A percentile compares a stretch with the other conserved stretches of the same genome.
phyloP scores from a whole-genome alignment of 1,140 invertebrate genomes.

The Episyrphus balteatus region DNA sequence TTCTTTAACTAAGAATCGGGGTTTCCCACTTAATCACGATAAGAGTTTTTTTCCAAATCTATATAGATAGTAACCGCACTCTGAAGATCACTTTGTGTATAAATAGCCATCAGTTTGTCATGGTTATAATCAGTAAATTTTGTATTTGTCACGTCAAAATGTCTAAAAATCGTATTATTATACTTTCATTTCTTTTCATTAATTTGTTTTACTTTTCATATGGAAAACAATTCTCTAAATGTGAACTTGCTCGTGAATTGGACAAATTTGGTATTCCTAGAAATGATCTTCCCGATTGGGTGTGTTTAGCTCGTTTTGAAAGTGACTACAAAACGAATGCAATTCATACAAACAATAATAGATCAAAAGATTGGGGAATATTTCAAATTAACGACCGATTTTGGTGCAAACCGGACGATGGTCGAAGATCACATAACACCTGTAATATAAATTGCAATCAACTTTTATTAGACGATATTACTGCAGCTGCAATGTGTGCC shows the following conservation, averaged over 20 bases:
- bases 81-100: too few species aligned
- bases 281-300: constrained; percentile 11
- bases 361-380: constrained; percentile 20
- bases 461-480: constrained; percentile 12
- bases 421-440: constrained; percentile 12
- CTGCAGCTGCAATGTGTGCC: constrained; percentile 14
- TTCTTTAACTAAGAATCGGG: too few species aligned
- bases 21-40: too few species aligned
- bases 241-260: constrained; percentile 14
- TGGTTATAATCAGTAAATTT: too few species aligned
- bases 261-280: constrained; percentile 11
- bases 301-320: constrained; percentile 15
- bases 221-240: too few species aligned
- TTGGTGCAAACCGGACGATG: constrained; percentile 19
- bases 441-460: constrained; percentile 13
- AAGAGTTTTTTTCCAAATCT: too few species aligned
- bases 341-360: constrained; percentile 14
- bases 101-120: too few species aligned
- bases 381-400: constrained; percentile 26
- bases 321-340: constrained; percentile 14
- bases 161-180: too few species aligned
- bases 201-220: too few species aligned
- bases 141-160: too few species aligned
- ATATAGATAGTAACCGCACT: too few species aligned
- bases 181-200: too few species aligned